These are phyloP conservation scores for Sebastes cheni DNA, from an alignment of 2,797 vertebrate species.

Conservation along the genomic window DNA sequence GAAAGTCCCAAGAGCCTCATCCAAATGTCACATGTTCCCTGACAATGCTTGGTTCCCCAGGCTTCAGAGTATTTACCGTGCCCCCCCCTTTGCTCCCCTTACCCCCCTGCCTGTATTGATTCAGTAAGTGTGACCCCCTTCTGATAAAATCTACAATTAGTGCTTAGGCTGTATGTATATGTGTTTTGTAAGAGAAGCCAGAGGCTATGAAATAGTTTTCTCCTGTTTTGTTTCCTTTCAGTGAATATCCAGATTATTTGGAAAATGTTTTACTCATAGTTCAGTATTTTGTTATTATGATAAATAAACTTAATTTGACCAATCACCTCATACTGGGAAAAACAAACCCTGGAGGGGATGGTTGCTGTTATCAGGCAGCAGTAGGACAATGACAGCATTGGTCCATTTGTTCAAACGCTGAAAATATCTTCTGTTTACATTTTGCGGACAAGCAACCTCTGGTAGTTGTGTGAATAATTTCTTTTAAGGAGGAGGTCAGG, in stretches of 20 bases:
- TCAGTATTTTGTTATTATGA: background rate
- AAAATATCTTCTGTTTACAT: background rate
- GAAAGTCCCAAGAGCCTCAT: slow-evolving; percentile 62
- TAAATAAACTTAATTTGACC: background rate
- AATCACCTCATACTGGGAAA: background rate
- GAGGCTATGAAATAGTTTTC: background rate
- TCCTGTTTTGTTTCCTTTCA: background rate
- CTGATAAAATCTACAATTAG: background rate
- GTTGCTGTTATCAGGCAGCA: background rate
- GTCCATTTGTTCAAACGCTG: background rate
- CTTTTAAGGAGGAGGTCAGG: background rate
- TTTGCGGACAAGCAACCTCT: background rate
- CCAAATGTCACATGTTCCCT: slow-evolving; percentile 75
- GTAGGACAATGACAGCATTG: background rate
- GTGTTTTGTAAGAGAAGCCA: background rate
- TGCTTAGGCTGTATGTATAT: background rate
- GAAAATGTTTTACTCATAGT: background rate
- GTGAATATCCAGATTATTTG: background rate
- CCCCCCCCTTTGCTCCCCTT: background rate
- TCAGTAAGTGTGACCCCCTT: background rate
- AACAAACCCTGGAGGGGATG: background rate
- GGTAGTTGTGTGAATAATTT: background rate
- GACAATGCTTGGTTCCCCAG: slow-evolving; percentile 28
- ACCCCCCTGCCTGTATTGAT: slow-evolving; percentile 8
- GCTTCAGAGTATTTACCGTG: slow-evolving; percentile 35